Conservation (phyloP, 2,888 invertebrate species). For the Drosophila mercatorum region DNA sequence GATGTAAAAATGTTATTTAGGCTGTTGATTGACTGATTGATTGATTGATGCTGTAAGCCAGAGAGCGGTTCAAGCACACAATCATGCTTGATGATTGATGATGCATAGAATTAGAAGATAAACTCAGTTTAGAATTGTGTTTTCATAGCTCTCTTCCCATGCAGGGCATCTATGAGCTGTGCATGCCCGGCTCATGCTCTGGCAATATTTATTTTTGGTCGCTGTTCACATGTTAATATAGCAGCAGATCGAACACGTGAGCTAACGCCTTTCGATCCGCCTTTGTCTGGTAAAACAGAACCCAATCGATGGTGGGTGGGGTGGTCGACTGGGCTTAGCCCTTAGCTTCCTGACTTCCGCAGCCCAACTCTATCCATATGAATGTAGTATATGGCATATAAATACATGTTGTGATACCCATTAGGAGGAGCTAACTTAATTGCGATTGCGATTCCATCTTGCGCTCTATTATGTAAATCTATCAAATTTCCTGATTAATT, state of each 20-base stretch:
- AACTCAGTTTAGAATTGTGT: too few relatives aligned
- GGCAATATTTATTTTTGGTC: background rate
- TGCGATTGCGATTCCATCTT: conserved; percentile 3
- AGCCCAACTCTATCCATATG: too few relatives aligned
- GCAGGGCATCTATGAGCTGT: background rate
- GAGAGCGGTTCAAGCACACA: too few relatives aligned
- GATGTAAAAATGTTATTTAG: too few relatives aligned
- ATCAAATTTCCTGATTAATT: conserved; percentile 12
- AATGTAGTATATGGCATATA: background rate
- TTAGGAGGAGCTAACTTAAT: background rate
- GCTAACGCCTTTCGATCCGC: conserved; percentile 2
- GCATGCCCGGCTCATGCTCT: background rate
- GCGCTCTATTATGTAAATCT: conserved; percentile 1
- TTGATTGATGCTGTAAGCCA: too few relatives aligned
- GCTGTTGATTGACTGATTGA: too few relatives aligned
- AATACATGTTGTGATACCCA: background rate
- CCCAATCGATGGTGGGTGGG: conserved; percentile 3
- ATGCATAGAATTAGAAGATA: too few relatives aligned
- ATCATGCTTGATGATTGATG: background rate
- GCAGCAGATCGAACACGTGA: background rate
- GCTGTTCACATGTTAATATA: conserved; percentile 4
- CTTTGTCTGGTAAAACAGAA: conserved; percentile 1
- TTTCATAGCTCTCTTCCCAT: background rate
- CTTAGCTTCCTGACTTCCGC: background rate
- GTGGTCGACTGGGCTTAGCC: background rate